Percentiles rank a stretch among this genome's conserved stretches.
phyloP scores from a whole-genome alignment of 2,797 vertebrate genomes.

The Xenentodon cancila region DNA sequence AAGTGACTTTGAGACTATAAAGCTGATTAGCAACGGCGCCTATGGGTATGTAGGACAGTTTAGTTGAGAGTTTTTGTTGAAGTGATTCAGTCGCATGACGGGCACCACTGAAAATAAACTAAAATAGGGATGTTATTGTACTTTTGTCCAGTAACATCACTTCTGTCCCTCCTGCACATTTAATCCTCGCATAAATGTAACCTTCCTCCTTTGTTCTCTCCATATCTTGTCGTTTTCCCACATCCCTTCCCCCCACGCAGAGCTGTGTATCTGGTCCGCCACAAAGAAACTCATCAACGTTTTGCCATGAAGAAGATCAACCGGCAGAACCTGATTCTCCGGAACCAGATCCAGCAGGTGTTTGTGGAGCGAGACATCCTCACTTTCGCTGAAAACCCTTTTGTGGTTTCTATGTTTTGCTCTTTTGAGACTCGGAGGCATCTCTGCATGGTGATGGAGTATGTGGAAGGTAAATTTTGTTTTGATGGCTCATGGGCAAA shows the following conservation, averaged over 20 bases:
- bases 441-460: slow-evolving; percentile 97
- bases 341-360: slow-evolving; percentile 96
- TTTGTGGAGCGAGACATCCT: slow-evolving; percentile 95
- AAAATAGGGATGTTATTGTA: slow-evolving; percentile 34
- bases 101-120: too few relatives aligned
- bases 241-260: slow-evolving; percentile 59
- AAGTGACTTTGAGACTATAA: slow-evolving; percentile 96
- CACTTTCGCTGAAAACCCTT: slow-evolving; percentile 95
- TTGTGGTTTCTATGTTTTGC: slow-evolving; percentile 98
- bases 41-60: slow-evolving; percentile 88
- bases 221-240: too few relatives aligned
- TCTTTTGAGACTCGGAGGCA: slow-evolving; percentile 94
- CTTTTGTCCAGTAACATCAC: too few relatives aligned
- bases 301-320: slow-evolving; percentile 99
- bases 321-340: slow-evolving; percentile 92
- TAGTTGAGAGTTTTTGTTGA: slow-evolving; percentile 27
- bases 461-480: slow-evolving; percentile 89
- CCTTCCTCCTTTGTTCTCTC: not conserved
- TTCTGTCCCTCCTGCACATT: too few relatives aligned
- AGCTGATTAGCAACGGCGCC: slow-evolving; percentile 96
- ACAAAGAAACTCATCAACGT: slow-evolving; percentile 90
- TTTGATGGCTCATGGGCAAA: not conserved
- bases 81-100: too few relatives aligned
- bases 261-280: slow-evolving; percentile 91
- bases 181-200: too few relatives aligned